phyloP scores from a whole-genome alignment of 2,113 vertebrate genomes.

The Calidris pugnax region DNA sequence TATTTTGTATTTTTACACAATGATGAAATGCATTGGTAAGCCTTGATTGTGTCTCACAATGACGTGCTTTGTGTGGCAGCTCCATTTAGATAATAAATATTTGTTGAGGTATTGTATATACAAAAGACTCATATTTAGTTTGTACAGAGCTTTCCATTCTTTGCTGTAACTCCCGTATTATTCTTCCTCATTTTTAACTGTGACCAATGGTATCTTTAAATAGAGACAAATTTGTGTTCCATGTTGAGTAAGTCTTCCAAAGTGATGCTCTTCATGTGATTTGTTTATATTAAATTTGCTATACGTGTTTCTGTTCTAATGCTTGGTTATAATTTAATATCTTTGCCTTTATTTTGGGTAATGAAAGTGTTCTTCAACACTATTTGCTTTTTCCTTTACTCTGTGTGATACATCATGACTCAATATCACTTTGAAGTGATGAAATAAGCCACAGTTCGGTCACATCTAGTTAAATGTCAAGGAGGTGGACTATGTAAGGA shows the following conservation, averaged over 20 bases:
- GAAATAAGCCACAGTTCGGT: not conserved
- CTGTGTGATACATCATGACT: not conserved
- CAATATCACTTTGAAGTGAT: not conserved
- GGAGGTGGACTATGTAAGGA: not conserved
- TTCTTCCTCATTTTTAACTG: not conserved
- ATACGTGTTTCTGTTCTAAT: not conserved
- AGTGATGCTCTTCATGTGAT: not conserved
- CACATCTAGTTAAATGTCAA: not conserved
- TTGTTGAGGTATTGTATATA: not conserved
- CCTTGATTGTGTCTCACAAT: not conserved
- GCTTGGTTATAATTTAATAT: not conserved
- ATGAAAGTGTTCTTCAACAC: not conserved
- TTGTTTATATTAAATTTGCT: not conserved
- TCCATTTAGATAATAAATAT: not conserved
- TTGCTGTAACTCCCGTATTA: rapidly evolving
- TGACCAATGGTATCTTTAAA: not conserved
- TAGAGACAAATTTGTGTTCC: not conserved
- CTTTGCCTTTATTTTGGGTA: not conserved
- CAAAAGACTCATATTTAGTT: not conserved
- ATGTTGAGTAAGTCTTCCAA: not conserved
- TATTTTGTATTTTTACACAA: not conserved
- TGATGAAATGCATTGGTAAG: not conserved
- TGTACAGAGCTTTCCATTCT: not conserved
- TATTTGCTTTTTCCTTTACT: not conserved
- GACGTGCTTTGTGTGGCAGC: not conserved